phyloP scores from a whole-genome alignment of 35 echinoderm and acorn worm genomes.

The Diadema setosum region DNA sequence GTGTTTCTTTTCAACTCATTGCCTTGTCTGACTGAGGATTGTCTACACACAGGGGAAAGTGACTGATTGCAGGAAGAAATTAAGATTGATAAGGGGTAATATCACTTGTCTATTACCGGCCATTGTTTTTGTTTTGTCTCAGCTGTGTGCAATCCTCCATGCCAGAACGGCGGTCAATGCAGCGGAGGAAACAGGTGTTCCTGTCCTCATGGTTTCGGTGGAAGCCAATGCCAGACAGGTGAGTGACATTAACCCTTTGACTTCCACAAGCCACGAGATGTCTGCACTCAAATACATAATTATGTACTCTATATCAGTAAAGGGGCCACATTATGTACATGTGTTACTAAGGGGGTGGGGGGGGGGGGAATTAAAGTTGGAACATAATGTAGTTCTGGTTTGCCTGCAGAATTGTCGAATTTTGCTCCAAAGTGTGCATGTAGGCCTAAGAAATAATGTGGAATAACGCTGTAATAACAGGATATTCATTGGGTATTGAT shows the following conservation, averaged over 20 bases:
- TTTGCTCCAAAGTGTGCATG: neutral
- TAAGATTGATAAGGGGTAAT: neutral
- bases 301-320: no score
- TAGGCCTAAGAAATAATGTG: neutral
- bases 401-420: neutral
- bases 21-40: no score
- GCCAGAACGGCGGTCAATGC: constrained; percentile 81
- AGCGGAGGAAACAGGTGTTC: constrained; percentile 78
- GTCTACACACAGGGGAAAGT: neutral
- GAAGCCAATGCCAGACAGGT: constrained; percentile 81
- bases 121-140: constrained; percentile 26
- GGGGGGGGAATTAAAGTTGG: neutral
- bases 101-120: neutral
- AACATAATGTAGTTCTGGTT: neutral
- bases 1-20: no score
- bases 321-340: neutral
- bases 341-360: neutral
- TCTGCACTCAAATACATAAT: no score
- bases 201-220: constrained; percentile 81
- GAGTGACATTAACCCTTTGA: neutral
- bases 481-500: no score
- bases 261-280: neutral
- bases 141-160: constrained; percentile 76
- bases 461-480: no score
- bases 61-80: neutral